Evolutionary conservation across 2,113 vertebrate genomes (phyloP).

Genomic region (Upupa epops): DNA sequence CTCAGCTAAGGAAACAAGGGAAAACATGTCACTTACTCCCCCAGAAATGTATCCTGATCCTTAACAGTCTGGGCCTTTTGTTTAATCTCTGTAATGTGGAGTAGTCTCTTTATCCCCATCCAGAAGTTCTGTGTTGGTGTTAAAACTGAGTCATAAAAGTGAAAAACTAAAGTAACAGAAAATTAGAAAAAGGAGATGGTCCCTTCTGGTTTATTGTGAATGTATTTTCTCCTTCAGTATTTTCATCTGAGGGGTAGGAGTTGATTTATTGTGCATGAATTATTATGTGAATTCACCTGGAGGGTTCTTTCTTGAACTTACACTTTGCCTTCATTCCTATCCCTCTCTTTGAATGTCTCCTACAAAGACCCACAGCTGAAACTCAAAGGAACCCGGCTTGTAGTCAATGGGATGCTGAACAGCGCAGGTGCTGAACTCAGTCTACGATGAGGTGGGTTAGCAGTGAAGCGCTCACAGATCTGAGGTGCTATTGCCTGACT

Average conservation of each 20-base stretch:
- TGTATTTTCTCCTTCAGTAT: not conserved
- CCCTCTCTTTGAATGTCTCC: not conserved
- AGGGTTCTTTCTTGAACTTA: not conserved
- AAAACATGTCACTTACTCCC: not conserved
- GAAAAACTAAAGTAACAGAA: not conserved
- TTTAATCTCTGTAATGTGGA: not conserved
- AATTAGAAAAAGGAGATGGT: not conserved
- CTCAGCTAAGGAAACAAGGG: not conserved
- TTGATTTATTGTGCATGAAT: not conserved
- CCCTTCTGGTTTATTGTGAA: not conserved
- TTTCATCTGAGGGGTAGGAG: not conserved
- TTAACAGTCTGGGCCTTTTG: not conserved
- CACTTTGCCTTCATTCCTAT: not conserved
- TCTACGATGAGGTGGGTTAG: not conserved
- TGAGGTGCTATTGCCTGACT: conserved; percentile 12
- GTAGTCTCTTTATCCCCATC: not conserved
- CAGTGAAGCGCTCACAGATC: conserved; percentile 11
- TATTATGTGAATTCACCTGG: not conserved
- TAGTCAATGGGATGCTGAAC: not conserved
- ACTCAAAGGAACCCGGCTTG: conserved; percentile 21
- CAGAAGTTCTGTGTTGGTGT: not conserved
- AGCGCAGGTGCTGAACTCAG: not conserved
- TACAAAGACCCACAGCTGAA: not conserved
- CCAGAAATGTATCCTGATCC: not conserved
- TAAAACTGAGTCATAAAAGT: not conserved